Evolutionary conservation across 2,888 invertebrate species (phyloP).

Genomic region (Coleophora deauratella): DNA sequence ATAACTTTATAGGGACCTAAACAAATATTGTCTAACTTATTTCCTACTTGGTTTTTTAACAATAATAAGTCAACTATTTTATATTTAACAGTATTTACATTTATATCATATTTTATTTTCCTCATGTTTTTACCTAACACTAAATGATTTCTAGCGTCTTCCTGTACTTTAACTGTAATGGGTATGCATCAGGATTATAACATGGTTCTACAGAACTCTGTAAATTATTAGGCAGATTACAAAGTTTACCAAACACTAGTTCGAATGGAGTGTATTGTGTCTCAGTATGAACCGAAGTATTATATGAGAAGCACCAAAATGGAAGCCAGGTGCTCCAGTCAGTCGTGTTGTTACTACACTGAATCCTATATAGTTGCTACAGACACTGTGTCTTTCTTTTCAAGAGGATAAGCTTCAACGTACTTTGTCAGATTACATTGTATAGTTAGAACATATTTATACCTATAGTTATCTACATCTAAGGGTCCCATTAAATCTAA

Average conservation of each 20-base stretch:
- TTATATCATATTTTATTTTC: constrained; percentile 9
- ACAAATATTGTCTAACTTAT: too few species aligned
- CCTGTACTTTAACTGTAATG: constrained; percentile 5
- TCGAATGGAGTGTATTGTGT: constrained; percentile 5
- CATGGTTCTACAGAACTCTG: neutral
- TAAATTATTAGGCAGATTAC: constrained; percentile 2
- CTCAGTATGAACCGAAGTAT: too few species aligned
- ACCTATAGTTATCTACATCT: too few species aligned
- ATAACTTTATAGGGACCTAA: too few species aligned
- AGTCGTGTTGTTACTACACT: constrained; percentile 9
- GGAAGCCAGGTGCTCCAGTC: constrained; percentile 5
- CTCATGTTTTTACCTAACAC: constrained; percentile 7
- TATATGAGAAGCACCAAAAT: too few species aligned
- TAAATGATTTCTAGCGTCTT: constrained; percentile 6
- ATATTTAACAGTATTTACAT: constrained; percentile 8
- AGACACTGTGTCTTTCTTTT: constrained; percentile 3
- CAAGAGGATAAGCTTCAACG: constrained; percentile 12
- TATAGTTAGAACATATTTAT: constrained; percentile 7
- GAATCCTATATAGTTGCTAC: constrained; percentile 7
- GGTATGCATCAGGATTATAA: too few species aligned
- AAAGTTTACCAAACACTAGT: too few species aligned
- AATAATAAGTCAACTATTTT: constrained; percentile 7
- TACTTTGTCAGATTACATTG: constrained; percentile 11
- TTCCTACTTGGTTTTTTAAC: too few species aligned
- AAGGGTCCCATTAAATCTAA: too few species aligned